Conservation (phyloP, 2,797 vertebrate genomes). For the Tympanoctomys barrerae region DNA sequence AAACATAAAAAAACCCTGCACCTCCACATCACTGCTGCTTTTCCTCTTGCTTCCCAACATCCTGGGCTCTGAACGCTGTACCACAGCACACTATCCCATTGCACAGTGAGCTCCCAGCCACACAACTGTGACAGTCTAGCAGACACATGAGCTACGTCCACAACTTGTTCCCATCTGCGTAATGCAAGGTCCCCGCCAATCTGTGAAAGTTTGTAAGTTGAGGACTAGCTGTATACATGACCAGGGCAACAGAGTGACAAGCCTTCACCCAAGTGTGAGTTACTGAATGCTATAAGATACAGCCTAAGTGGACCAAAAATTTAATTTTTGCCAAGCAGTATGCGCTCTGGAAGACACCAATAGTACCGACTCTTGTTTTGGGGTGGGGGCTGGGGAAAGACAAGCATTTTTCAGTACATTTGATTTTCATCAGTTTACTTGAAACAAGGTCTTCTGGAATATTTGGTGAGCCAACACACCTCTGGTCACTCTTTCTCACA, state of each 20-base stretch:
- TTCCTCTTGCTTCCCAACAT: not conserved
- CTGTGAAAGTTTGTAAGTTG: not conserved
- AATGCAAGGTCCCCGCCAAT: not conserved
- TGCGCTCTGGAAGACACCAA: not conserved
- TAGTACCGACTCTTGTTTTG: not conserved
- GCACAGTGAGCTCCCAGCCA: not conserved
- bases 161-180: not conserved
- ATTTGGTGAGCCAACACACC: too few species aligned
- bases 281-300: not conserved
- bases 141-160: not conserved
- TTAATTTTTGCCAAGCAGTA: not conserved
- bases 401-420: not conserved
- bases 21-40: not conserved
- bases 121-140: not conserved
- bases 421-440: slow-evolving; percentile 33
- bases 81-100: not conserved
- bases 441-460: not conserved
- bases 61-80: not conserved
- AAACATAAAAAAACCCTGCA: not conserved
- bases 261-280: not conserved
- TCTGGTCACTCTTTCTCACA: not conserved
- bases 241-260: not conserved
- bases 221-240: not conserved
- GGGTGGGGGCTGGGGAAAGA: fast-evolving
- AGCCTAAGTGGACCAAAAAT: not conserved